A percentile compares a stretch with the other conserved stretches of the same genome.
Evolutionary conservation across 2,888 invertebrate species (phyloP).

Genomic region (Rhaphigaster nebulosa): DNA sequence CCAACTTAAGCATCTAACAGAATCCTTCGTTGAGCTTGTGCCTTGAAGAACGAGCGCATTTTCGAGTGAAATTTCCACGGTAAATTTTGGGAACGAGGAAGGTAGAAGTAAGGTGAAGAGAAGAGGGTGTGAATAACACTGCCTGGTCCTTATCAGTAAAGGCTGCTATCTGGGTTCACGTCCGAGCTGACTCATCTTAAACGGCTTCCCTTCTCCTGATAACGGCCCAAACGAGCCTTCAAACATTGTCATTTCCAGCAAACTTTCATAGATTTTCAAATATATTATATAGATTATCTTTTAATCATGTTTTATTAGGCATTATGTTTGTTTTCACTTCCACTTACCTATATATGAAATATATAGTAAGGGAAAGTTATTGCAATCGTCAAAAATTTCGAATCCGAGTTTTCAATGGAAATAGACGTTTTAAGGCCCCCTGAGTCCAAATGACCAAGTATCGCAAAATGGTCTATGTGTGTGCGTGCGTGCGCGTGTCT

Average conservation of each 20-base stretch:
- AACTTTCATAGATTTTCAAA: not conserved
- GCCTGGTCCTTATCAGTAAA: not conserved
- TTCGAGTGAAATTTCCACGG: not conserved
- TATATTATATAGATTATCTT: not conserved
- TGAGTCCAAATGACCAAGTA: too few species aligned
- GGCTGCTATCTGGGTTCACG: conserved; percentile 24
- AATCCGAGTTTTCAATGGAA: too few species aligned
- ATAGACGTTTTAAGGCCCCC: too few species aligned
- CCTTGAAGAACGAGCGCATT: not conserved
- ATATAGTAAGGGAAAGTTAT: too few species aligned
- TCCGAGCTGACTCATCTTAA: conserved; percentile 33
- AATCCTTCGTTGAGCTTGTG: not conserved
- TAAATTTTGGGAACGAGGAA: not conserved
- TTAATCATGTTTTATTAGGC: not conserved
- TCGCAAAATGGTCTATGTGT: too few species aligned
- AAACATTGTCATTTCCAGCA: not conserved
- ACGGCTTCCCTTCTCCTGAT: not conserved
- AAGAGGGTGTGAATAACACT: conserved; percentile 4
- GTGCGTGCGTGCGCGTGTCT: too few species aligned
- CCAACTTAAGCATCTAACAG: not conserved
- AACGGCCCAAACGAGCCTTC: not conserved
- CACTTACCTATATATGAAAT: too few species aligned
- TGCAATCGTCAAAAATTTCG: too few species aligned
- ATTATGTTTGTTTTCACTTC: too few species aligned
- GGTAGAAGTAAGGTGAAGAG: conserved; percentile 29